phyloP scores from a whole-genome alignment of 2,113 vertebrate species.

The Coryphaenoides rupestris region DNA sequence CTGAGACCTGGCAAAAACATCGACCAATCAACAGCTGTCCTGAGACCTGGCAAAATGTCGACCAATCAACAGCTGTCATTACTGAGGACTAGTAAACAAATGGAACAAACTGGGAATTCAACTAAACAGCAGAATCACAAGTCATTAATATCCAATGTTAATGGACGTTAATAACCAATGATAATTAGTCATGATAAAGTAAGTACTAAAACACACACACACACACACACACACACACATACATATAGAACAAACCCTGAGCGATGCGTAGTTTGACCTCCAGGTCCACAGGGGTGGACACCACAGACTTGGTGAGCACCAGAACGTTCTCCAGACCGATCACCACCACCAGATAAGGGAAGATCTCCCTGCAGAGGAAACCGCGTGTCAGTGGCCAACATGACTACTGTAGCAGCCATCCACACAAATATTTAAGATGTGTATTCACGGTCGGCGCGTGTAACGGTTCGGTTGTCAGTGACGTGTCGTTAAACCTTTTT shows the following conservation, averaged over 20 bases:
- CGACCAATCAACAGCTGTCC: neutral
- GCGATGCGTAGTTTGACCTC: constrained; percentile 97
- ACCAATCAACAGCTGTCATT: neutral
- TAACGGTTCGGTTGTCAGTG: too few species aligned
- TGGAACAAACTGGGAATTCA: neutral
- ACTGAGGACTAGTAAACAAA: constrained; percentile 77
- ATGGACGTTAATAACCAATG: too few species aligned
- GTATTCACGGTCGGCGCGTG: neutral
- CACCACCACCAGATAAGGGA: constrained; percentile 95
- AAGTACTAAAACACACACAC: neutral
- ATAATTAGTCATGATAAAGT: neutral
- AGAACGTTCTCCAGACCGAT: constrained; percentile 95
- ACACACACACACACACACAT: neutral
- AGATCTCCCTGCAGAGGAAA: constrained; percentile 84
- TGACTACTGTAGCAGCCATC: neutral
- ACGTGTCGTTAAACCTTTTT: too few species aligned
- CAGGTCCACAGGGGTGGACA: constrained; percentile 94
- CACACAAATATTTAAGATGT: neutral
- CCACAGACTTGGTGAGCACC: constrained; percentile 96
- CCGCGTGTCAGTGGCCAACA: too few species aligned
- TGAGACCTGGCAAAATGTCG: constrained; percentile 76
- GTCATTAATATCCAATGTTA: too few species aligned
- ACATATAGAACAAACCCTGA: constrained; percentile 76
- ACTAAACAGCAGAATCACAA: too few species aligned
- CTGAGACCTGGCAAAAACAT: constrained; percentile 76